Evolutionary conservation across 2,113 vertebrate genomes (phyloP), one percentile per base, ranked within the genome.

Genomic region (Pithys albifrons): DNA sequence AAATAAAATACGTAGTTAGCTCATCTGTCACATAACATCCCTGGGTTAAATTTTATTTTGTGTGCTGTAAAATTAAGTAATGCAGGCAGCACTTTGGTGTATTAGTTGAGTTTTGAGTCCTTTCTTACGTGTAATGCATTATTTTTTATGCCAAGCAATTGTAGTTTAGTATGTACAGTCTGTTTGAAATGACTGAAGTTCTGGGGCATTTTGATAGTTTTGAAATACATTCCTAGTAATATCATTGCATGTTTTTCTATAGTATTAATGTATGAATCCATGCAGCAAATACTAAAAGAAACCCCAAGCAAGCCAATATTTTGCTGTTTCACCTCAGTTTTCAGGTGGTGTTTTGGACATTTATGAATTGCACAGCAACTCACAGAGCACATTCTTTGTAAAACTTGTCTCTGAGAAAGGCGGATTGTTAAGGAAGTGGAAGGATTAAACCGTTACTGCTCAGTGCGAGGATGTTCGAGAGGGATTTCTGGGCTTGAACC

Each of bases 341-440:
- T 74, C 5, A 4, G 19, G 8, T 7, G 11, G 10, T 10, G 12
- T 86, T 95, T 77, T 87, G 59, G 31, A 19, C 2, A 0, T 62
- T 49, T 78, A 8, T 39, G 58, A 65, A 69, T 85, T 82, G 61
- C 25, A n/a, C 13, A 2, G 37, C 69, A 78, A 67, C 25, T 85
- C n/a, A 23, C 0, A 0, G 61, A 66, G 31, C n/a, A 1, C 15
- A 10, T 83, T 95, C n/a, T 88, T 80, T 0, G 0, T 82, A 48
- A 33, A 93, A 92, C 52, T 88, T 83, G 64, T 69, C 27, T 74
- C 35, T 75, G 57, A 78, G 76, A 78, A 57, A 73, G 82, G 49
- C 45, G 31, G 37, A 37, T 82, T 49, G 85, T 75, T 87, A 51
- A 74, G 80, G 57, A 86, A 76, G 65, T 75, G 29, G 62, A 59